A percentile compares a stretch with the other conserved stretches of the same genome.
phyloP scores from a whole-genome alignment of 1,140 invertebrate species.

The Eciton burchellii region DNA sequence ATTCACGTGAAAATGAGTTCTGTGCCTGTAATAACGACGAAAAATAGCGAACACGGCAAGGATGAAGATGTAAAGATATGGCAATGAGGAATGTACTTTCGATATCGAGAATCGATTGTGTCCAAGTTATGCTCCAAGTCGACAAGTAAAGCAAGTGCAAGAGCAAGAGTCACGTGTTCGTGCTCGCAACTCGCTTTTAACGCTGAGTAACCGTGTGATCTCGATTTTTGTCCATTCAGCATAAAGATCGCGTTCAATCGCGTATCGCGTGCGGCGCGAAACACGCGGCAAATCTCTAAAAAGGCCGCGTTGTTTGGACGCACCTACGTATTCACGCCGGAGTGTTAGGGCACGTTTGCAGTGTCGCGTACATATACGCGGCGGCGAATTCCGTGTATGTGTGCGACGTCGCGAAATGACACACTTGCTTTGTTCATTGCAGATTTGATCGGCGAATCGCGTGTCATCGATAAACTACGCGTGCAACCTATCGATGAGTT shows the following conservation, averaged over 20 bases:
- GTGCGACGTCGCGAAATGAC: slow-evolving; percentile 14
- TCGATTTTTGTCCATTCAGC: no score
- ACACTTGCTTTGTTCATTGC: slow-evolving; percentile 3
- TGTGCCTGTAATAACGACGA: not conserved
- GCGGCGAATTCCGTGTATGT: slow-evolving; percentile 8
- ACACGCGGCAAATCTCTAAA: slow-evolving; percentile 40
- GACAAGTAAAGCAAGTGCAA: no score
- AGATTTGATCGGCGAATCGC: not conserved
- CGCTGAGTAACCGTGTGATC: no score
- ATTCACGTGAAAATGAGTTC: not conserved
- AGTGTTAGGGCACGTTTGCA: slow-evolving; percentile 35
- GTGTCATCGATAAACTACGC: not conserved
- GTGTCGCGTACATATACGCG: not conserved
- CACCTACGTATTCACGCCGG: slow-evolving; percentile 44
- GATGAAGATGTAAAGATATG: not conserved
- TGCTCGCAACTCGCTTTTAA: no score
- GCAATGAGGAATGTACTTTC: not conserved
- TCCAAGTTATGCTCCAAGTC: no score
- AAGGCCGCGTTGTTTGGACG: slow-evolving; percentile 32
- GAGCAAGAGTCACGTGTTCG: no score
- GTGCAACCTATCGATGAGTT: not conserved
- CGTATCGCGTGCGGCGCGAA: slow-evolving; percentile 23
- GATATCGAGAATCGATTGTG: no score
- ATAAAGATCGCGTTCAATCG: no score
- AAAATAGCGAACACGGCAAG: not conserved